These are phyloP conservation scores for Podabrus alpinus DNA, from an alignment of 2,888 invertebrate genomes.

Conservation along the genomic window DNA sequence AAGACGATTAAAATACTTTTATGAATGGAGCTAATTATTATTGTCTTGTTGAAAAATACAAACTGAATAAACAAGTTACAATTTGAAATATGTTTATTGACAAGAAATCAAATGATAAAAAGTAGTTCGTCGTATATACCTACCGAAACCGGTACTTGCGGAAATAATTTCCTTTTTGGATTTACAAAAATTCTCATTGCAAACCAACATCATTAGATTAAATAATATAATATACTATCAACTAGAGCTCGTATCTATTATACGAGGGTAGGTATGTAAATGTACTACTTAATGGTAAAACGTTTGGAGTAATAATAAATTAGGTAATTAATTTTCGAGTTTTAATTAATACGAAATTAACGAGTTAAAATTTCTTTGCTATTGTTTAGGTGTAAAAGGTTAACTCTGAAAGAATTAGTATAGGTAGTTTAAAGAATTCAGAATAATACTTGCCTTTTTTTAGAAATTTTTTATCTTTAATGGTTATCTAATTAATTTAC, in stretches of 20 bases:
- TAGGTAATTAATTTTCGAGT: too few relatives aligned
- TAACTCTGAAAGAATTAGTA: background rate
- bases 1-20: conserved; percentile 14
- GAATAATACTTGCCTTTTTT: background rate
- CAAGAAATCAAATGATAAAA: conserved; percentile 21
- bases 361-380: background rate
- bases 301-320: background rate
- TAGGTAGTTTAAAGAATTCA: background rate
- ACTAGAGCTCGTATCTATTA: too few relatives aligned
- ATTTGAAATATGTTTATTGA: conserved; percentile 17
- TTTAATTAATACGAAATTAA: background rate
- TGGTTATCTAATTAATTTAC: background rate
- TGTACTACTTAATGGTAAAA: too few relatives aligned
- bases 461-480: background rate
- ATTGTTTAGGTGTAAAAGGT: background rate
- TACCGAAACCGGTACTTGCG: conserved; percentile 35
- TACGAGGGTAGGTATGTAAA: too few relatives aligned
- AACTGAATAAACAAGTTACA: background rate
- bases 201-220: background rate
- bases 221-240: background rate
- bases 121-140: conserved; percentile 14
- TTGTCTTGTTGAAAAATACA: conserved; percentile 3
- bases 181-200: conserved; percentile 27
- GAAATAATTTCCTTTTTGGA: conserved; percentile 35
- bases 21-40: conserved; percentile 24